These are phyloP conservation scores for Zygogramma bicolorata DNA, from an alignment of 2,888 invertebrate genomes.

Conservation along the genomic window DNA sequence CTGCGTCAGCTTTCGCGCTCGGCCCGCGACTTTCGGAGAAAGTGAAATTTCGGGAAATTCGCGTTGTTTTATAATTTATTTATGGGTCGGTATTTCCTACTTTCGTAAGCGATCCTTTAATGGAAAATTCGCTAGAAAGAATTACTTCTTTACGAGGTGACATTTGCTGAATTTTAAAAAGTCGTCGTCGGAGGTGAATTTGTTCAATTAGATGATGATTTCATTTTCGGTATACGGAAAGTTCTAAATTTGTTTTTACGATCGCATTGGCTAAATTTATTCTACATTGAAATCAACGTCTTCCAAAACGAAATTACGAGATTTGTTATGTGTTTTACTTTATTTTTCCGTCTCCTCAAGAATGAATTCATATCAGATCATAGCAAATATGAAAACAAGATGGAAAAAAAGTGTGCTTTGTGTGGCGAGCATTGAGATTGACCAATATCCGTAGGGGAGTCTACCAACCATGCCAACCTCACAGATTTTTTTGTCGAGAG, in stretches of 20 bases:
- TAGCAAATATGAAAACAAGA: too few species aligned
- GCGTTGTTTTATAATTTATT: conserved; percentile 30
- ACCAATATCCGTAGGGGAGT: too few species aligned
- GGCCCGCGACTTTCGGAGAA: conserved; percentile 40
- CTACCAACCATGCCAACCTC: too few species aligned
- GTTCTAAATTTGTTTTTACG: background rate
- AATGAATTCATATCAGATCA: too few species aligned
- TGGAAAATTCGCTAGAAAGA: background rate
- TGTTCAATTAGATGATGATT: background rate
- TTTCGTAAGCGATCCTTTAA: conserved; percentile 20
- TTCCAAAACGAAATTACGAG: too few species aligned
- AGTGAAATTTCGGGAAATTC: conserved; percentile 43
- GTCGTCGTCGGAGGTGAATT: background rate
- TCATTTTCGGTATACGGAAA: background rate
- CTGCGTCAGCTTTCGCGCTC: conserved; percentile 41
- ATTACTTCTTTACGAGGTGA: background rate
- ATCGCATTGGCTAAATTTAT: background rate
- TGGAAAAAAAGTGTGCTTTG: too few species aligned
- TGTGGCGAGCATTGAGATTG: too few species aligned
- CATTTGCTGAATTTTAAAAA: background rate
- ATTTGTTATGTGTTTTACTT: too few species aligned
- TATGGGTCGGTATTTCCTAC: conserved; percentile 20
- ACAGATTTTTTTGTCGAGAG: too few species aligned
- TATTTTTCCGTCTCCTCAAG: too few species aligned
- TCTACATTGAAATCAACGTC: background rate